A percentile compares a stretch with the other conserved stretches of the same genome.
These are phyloP conservation scores for Halesus radiatus DNA, from an alignment of 1,140 invertebrate genomes.

Conservation along the genomic window DNA sequence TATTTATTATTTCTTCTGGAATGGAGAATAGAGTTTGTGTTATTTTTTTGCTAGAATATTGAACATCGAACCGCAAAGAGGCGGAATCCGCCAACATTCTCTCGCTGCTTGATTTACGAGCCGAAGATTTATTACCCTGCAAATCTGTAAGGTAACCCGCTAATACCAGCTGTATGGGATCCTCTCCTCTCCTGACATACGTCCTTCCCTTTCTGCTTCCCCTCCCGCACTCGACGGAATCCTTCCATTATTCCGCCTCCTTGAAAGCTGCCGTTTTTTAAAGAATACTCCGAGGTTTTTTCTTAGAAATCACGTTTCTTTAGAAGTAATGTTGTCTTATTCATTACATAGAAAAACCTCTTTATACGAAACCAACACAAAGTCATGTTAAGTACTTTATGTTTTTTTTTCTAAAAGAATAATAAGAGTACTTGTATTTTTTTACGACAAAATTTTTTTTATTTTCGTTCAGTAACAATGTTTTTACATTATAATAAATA, in stretches of 20 bases:
- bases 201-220: slow-evolving; percentile 20
- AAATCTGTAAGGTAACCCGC: slow-evolving; percentile 41
- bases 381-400: no score
- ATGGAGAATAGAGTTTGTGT: slow-evolving; percentile 9
- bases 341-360: no score
- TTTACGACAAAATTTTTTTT: no score
- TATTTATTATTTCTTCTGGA: no score
- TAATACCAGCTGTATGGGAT: slow-evolving; percentile 28
- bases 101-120: slow-evolving; percentile 36
- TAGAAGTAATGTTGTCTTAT: no score
- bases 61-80: slow-evolving; percentile 9
- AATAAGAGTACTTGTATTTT: no score
- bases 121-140: slow-evolving; percentile 35
- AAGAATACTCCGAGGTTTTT: no score
- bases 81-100: slow-evolving; percentile 16
- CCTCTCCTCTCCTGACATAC: slow-evolving; percentile 15
- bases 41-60: neutral
- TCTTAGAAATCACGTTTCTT: no score
- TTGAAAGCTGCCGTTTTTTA: slow-evolving; percentile 21
- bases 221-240: neutral
- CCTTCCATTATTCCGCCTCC: slow-evolving; percentile 40
- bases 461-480: no score
- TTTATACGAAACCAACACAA: no score
- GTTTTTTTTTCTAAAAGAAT: no score
- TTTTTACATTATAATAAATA: no score